These are phyloP conservation scores for Plebejus melissa DNA, from an alignment of 2,888 invertebrate genomes.

Conservation along the genomic window DNA sequence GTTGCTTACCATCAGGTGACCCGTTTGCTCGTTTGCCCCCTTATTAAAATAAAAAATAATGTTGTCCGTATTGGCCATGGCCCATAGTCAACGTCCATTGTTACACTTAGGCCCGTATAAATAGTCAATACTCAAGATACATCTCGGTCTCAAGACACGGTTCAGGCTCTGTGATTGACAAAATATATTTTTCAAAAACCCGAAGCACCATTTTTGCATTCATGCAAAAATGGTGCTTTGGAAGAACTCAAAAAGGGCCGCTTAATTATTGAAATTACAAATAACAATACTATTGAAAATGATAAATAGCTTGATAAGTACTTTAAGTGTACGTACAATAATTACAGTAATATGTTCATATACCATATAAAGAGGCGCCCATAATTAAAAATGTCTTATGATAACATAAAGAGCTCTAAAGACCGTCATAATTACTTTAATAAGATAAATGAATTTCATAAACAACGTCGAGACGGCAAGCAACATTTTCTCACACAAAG, in stretches of 20 bases:
- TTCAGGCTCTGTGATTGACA: too few species aligned
- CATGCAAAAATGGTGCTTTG: too few species aligned
- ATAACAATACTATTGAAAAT: conserved; percentile 14
- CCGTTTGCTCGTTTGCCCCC: too few species aligned
- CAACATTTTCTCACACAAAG: conserved; percentile 23
- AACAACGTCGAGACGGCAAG: conserved; percentile 17
- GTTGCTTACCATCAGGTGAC: too few species aligned
- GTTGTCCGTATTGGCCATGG: too few species aligned
- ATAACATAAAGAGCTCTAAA: conserved; percentile 21
- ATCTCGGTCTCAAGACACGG: too few species aligned
- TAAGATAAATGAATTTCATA: conserved; percentile 26
- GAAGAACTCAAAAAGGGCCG: not conserved
- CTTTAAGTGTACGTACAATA: not conserved
- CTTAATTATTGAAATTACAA: conserved; percentile 2
- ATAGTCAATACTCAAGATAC: too few species aligned
- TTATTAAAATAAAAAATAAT: too few species aligned
- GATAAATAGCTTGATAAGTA: conserved; percentile 2
- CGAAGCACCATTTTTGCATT: not conserved
- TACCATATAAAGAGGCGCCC: conserved; percentile 12
- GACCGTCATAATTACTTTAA: conserved; percentile 25
- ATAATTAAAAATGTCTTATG: conserved; percentile 23
- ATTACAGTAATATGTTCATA: conserved; percentile 13
- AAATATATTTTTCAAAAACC: not conserved
- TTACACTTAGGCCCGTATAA: too few species aligned
- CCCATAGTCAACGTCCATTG: too few species aligned